Conservation (phyloP, 2,113 vertebrate species). For the Tichodroma muraria region DNA sequence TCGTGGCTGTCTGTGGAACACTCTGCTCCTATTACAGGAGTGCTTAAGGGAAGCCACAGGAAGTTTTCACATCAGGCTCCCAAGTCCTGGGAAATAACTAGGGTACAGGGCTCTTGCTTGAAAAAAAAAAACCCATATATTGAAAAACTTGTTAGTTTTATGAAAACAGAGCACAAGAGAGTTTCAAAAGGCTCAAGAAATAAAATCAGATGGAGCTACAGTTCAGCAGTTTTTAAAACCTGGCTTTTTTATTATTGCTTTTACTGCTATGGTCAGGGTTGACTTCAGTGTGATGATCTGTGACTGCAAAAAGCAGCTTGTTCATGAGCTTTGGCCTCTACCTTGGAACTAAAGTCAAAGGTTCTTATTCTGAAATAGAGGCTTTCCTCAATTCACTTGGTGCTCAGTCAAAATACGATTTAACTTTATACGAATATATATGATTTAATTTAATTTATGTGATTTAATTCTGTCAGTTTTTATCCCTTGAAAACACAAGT, state of each 20-base stretch:
- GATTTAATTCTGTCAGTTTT: background rate
- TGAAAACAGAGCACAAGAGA: background rate
- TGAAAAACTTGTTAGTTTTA: background rate
- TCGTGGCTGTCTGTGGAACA: background rate
- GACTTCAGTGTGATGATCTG: background rate
- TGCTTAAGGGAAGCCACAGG: background rate
- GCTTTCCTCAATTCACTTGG: background rate
- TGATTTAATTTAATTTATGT: background rate
- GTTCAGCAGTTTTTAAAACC: background rate
- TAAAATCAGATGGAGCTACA: background rate
- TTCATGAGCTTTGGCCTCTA: rapidly evolving
- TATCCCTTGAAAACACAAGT: background rate
- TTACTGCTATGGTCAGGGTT: background rate
- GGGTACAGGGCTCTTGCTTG: background rate
- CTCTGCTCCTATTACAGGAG: background rate
- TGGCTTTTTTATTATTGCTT: background rate
- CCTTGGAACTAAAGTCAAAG: background rate
- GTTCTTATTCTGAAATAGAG: background rate
- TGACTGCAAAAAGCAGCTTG: background rate
- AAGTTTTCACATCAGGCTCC: background rate
- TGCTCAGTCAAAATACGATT: background rate
- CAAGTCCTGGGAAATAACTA: rapidly evolving
- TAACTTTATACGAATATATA: background rate
- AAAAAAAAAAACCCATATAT: rapidly evolving
- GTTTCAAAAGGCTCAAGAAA: background rate